phyloP scores from a whole-genome alignment of 2,888 invertebrate genomes.

The Stegophylla sp. region DNA sequence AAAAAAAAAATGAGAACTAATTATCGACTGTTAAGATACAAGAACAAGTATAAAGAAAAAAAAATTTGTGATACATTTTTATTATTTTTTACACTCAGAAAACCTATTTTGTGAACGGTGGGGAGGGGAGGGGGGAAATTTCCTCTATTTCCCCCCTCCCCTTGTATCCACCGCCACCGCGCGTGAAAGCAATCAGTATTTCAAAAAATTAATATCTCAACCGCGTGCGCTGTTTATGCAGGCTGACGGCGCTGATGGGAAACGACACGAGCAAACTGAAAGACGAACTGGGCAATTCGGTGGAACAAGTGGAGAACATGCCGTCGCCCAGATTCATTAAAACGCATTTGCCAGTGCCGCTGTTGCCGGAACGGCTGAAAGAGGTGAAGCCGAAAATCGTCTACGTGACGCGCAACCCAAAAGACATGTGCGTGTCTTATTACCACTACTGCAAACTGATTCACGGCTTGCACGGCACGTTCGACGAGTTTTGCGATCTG shows the following conservation, averaged over 20 bases:
- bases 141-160: no score
- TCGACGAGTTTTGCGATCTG: slow-evolving; percentile 79
- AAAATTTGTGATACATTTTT: no score
- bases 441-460: slow-evolving; percentile 81
- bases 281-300: slow-evolving; percentile 72
- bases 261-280: slow-evolving; percentile 71
- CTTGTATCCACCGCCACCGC: no score
- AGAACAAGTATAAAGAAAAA: no score
- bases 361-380: slow-evolving; percentile 73
- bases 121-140: no score
- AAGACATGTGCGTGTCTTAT: slow-evolving; percentile 87
- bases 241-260: slow-evolving; percentile 71
- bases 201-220: no score
- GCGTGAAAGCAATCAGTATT: no score
- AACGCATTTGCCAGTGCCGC: slow-evolving; percentile 76
- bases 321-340: slow-evolving; percentile 78
- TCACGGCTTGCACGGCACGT: slow-evolving; percentile 71
- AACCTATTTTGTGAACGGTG: no score
- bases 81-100: no score
- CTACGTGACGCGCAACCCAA: slow-evolving; percentile 87
- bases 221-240: no score
- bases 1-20: no score
- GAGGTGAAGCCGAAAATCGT: slow-evolving; percentile 79
- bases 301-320: slow-evolving; percentile 74
- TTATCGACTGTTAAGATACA: no score